Evolutionary conservation across 53 echinoderm and acorn worm genomes (phyloP), one percentile per base, ranked within the genome.

Genomic region (Arbacia lixula): DNA sequence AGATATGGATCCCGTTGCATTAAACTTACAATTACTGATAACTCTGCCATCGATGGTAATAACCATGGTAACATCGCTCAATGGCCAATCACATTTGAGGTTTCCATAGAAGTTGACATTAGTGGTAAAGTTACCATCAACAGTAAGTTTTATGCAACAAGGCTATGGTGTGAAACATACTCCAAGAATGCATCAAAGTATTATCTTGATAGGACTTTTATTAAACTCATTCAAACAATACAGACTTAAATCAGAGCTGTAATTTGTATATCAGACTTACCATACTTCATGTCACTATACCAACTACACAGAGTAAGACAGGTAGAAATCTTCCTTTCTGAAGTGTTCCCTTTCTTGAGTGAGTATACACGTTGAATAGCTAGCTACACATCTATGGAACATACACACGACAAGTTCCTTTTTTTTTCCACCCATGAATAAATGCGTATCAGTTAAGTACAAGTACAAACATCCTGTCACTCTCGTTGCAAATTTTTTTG

Each of bases 171-270:
- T n/a, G n/a, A n/a, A n/a, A n/a, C n/a, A n/a, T n/a, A n/a, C n/a
- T n/a, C n/a, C n/a, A n/a, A n/a, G n/a, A n/a, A n/a, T n/a, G n/a
- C n/a, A n/a, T n/a, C n/a, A n/a, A n/a, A n/a, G n/a, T n/a, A n/a
- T n/a, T n/a, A n/a, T 57, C 60, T 77, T 57, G 77, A 77, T 77
- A 77, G 58, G 77, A 39, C 51, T 77, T 76, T 77, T 77, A 76
- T 77, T 77, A 3, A 75, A 71, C 71, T 75, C 53, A 33, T 54
- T 77, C 55, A 57, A 77, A 57, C 77, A 37, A 77, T 57, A 77
- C 77, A 77, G 77, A 77, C 5, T 58, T 56, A 17, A 14, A n/a
- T n/a, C n/a, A 42, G 40, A 69, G 69, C 69, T 43, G 43, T 69
- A 69, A 69, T 69, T 5, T 69, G n/a, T 69, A 69, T 69, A 14